These are phyloP conservation scores for Octodonta nipae DNA, from an alignment of 2,888 invertebrate genomes.

Conservation along the genomic window DNA sequence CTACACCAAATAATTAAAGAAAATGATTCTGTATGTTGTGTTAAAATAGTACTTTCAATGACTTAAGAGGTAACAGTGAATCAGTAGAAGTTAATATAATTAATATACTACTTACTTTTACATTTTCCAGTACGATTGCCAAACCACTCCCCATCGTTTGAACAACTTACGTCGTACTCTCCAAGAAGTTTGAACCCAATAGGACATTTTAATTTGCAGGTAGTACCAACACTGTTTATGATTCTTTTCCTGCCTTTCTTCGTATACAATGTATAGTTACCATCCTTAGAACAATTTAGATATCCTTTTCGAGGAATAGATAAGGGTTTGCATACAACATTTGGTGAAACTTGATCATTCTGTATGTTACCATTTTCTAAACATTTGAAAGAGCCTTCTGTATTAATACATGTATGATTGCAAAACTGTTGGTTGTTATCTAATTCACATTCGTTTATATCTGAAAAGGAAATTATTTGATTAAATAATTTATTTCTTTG, in stretches of 20 bases:
- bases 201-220: slow-evolving; percentile 38
- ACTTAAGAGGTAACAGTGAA: too few relatives aligned
- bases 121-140: slow-evolving; percentile 37
- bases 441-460: slow-evolving; percentile 51
- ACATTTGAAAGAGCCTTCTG: slow-evolving; percentile 47
- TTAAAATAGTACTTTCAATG: too few relatives aligned
- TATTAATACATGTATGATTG: slow-evolving; percentile 46
- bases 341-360: slow-evolving; percentile 17
- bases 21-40: too few relatives aligned
- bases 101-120: slow-evolving; percentile 32
- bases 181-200: slow-evolving; percentile 34
- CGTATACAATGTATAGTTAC: slow-evolving; percentile 12
- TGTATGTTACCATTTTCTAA: slow-evolving; percentile 16
- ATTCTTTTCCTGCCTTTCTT: slow-evolving; percentile 27
- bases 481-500: too few relatives aligned
- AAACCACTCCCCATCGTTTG: slow-evolving; percentile 35
- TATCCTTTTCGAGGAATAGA: slow-evolving; percentile 37
- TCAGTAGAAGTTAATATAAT: neutral
- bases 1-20: slow-evolving; percentile 4
- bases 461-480: slow-evolving; percentile 34
- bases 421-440: slow-evolving; percentile 31
- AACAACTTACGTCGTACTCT: slow-evolving; percentile 36
- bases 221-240: slow-evolving; percentile 37
- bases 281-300: slow-evolving; percentile 33
- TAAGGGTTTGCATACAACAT: slow-evolving; percentile 30